Base-by-base conservation (phyloP, 2,888 invertebrate species). In the Calliopum simillimum region DNA sequence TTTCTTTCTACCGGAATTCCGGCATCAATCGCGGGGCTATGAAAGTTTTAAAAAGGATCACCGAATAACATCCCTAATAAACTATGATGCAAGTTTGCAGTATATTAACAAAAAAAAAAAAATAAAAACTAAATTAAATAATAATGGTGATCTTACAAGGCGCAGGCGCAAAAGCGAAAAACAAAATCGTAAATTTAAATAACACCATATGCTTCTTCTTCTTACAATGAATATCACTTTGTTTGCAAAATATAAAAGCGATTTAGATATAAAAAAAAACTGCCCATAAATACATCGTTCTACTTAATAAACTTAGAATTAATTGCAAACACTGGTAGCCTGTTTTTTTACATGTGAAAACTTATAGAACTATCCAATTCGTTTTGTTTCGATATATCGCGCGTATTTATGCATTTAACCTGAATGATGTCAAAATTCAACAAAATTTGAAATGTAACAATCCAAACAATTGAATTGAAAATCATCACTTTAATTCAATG, bases 171-270 rank as follows among this genome's bases (percentile, higher is more conserved):
- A 63, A 55, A 63, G 69, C 46, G 46, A 53, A 33, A 51, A 23
- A 16, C 21, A 21, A 66, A 49, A 44, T 65, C 47, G 61, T n/a
- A 63, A 44, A 65, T 47, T 58, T 69, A 67, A 56, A n/a, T 33
- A 46, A 44, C 21, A 58, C 44, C 25, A 44, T 79, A 61, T 51
- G 71, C 77, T 77, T 75, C 76, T 79, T 78, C 80, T 77, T 80
- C 82, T 82, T 79, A 81, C 72, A 80, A 81, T 79, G 43, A 82
- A 83, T 83, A 83, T 83, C 82, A 83, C 82, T 81, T 81, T 74
- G 74, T 80, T 82, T 79, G 81, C 82, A 83, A 80, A 81, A 78
- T 76, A 80, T 78, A 61, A 53, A 68, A 66, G 46, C 44, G 53
- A 25, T 62, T 51, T 51, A 14, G 41, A 68, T n/a, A n/a, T n/a